Conservation (phyloP, 1,140 invertebrate species). For the Formica exsecta region DNA sequence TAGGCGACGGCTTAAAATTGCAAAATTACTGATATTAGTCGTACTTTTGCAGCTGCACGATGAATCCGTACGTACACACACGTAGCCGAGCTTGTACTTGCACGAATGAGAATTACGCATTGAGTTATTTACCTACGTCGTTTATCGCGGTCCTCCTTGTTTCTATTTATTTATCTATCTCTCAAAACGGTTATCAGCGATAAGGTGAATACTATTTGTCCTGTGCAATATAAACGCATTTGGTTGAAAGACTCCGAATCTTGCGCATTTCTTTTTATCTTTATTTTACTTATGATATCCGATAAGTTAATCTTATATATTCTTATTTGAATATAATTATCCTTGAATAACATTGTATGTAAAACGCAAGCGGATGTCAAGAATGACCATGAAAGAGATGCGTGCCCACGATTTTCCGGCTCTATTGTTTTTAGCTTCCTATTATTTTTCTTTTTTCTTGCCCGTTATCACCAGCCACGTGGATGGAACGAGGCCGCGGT, state of each 20-base stretch:
- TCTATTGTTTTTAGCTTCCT: slow-evolving; percentile 53
- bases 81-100: background rate
- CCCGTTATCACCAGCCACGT: slow-evolving; percentile 33
- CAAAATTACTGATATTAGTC: slow-evolving; percentile 71
- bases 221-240: background rate
- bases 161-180: slow-evolving; percentile 10
- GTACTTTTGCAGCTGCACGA: slow-evolving; percentile 41
- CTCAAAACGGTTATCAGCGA: slow-evolving; percentile 58
- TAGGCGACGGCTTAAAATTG: slow-evolving; percentile 60
- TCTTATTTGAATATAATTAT: background rate
- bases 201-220: slow-evolving; percentile 45
- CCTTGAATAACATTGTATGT: background rate
- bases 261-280: background rate
- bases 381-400: slow-evolving; percentile 12
- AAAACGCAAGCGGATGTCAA: background rate
- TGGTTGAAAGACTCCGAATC: background rate
- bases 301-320: background rate
- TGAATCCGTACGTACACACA: slow-evolving; percentile 29
- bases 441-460: slow-evolving; percentile 4
- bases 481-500: background rate
- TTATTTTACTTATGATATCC: background rate
- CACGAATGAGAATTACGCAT: background rate
- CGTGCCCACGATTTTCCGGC: slow-evolving; percentile 50
- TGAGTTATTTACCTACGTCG: background rate
- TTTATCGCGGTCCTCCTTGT: slow-evolving; percentile 41